A percentile compares a stretch with the other conserved stretches of the same genome.
Conservation (phyloP, 2,888 invertebrate genomes). For the Eupsilia transversa region DNA sequence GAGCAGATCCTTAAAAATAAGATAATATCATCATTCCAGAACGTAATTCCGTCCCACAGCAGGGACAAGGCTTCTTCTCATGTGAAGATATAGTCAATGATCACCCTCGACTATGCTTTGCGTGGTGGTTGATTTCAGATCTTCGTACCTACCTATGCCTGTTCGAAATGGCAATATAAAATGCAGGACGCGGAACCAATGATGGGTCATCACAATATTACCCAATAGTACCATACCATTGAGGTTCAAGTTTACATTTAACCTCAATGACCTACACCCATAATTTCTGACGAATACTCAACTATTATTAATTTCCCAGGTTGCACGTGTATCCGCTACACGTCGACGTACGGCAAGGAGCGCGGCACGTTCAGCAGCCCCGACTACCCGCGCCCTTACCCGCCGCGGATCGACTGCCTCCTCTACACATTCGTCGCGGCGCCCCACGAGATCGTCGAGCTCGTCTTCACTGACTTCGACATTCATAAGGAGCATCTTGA, state of each 20-base stretch:
- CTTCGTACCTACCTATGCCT: neutral
- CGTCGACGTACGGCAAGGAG: slow-evolving; percentile 94
- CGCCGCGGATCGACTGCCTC: slow-evolving; percentile 94
- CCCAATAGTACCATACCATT: neutral
- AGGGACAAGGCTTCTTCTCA: neutral
- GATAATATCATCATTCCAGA: neutral
- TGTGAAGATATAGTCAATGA: no score
- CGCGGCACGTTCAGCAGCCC: slow-evolving; percentile 96
- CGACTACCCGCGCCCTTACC: slow-evolving; percentile 95
- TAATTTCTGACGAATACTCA: neutral
- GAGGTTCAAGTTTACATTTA: neutral
- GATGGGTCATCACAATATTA: neutral
- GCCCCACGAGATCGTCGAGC: slow-evolving; percentile 95
- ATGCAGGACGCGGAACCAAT: neutral
- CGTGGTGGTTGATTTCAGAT: neutral
- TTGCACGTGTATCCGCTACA: slow-evolving; percentile 95
- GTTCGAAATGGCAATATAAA: neutral
- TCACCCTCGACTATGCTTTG: neutral
- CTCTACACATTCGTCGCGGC: slow-evolving; percentile 96
- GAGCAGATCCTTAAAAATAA: neutral
- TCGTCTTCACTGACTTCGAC: slow-evolving; percentile 95
- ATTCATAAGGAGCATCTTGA: slow-evolving; percentile 92
- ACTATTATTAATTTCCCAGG: slow-evolving; percentile 88
- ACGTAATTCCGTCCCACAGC: neutral
- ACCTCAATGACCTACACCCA: neutral